Percentiles rank a stretch among this genome's conserved stretches.
Conservation (phyloP, 2,888 invertebrate genomes). For the Ennomos fuscantarius region DNA sequence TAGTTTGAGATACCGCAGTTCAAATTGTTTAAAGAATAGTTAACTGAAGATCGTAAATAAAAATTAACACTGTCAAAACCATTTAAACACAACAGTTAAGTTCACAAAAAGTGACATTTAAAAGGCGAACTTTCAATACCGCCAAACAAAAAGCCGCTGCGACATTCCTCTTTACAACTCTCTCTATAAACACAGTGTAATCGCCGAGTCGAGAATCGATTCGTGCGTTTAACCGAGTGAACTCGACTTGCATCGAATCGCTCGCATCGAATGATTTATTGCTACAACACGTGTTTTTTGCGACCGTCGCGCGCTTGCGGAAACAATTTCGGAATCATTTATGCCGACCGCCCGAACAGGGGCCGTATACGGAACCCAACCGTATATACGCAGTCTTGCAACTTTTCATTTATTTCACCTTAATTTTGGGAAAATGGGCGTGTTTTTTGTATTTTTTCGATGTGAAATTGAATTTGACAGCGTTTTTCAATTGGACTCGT, state of each 20-base stretch:
- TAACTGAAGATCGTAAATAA: conserved; percentile 29
- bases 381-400: conserved; percentile 41
- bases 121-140: conserved; percentile 47
- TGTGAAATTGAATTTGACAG: conserved; percentile 70
- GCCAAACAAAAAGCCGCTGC: conserved; percentile 66
- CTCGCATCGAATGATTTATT: conserved; percentile 78
- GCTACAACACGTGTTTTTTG: conserved; percentile 82
- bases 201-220: conserved; percentile 77
- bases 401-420: conserved; percentile 70
- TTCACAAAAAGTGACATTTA: conserved; percentile 56
- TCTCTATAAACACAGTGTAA: conserved; percentile 76
- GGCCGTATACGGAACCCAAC: conserved; percentile 57
- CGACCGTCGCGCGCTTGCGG: conserved; percentile 68
- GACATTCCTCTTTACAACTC: conserved; percentile 79
- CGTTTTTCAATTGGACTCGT: conserved; percentile 47
- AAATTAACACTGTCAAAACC: conserved; percentile 45
- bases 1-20: too few relatives aligned
- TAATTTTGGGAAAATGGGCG: conserved; percentile 65
- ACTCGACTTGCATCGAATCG: conserved; percentile 43
- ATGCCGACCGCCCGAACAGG: conserved; percentile 73
- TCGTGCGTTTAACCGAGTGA: conserved; percentile 70
- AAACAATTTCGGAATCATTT: conserved; percentile 83
- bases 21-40: conserved; percentile 1
- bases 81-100: conserved; percentile 45
- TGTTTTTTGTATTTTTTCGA: conserved; percentile 57